Percentiles rank a stretch among this genome's conserved stretches.
Evolutionary conservation across 2,888 invertebrate genomes (phyloP).

Genomic region (Amphipoea oculea): DNA sequence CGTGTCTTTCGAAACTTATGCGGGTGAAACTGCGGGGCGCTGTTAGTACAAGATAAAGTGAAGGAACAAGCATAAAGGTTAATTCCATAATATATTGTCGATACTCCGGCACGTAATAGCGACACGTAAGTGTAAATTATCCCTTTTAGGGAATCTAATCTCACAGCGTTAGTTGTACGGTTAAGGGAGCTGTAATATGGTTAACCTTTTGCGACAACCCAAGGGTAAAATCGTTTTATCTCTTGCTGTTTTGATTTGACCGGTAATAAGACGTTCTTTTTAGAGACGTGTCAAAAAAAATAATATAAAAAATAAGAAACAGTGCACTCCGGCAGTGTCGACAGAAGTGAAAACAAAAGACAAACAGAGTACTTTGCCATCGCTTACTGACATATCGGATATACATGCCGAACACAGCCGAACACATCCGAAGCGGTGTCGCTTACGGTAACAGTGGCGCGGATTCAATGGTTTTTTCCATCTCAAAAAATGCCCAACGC

Average conservation of each 20-base stretch:
- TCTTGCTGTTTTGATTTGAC: neutral
- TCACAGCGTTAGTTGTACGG: constrained; percentile 50
- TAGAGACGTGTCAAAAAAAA: neutral
- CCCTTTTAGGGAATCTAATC: constrained; percentile 66
- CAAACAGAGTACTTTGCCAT: too few relatives aligned
- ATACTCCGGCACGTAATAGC: constrained; percentile 45
- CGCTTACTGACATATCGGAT: too few relatives aligned
- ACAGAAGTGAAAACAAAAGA: too few relatives aligned
- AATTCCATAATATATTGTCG: constrained; percentile 54
- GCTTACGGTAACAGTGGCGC: too few relatives aligned
- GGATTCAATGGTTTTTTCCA: too few relatives aligned
- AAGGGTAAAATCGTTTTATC: constrained; percentile 37
- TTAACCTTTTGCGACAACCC: constrained; percentile 51
- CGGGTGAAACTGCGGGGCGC: too few relatives aligned
- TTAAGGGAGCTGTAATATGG: constrained; percentile 52
- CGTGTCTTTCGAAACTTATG: too few relatives aligned
- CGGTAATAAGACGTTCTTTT: neutral
- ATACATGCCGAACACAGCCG: too few relatives aligned
- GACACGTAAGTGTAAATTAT: constrained; percentile 66
- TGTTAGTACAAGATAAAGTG: constrained; percentile 6
- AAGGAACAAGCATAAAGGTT: constrained; percentile 29
- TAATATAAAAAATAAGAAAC: too few relatives aligned
- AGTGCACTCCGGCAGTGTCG: too few relatives aligned
- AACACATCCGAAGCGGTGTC: too few relatives aligned
- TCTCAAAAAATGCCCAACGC: too few relatives aligned